Percentiles rank a stretch among this genome's conserved stretches.
Conservation (phyloP, 2,113 vertebrate species). For the Ellobius talpinus region DNA sequence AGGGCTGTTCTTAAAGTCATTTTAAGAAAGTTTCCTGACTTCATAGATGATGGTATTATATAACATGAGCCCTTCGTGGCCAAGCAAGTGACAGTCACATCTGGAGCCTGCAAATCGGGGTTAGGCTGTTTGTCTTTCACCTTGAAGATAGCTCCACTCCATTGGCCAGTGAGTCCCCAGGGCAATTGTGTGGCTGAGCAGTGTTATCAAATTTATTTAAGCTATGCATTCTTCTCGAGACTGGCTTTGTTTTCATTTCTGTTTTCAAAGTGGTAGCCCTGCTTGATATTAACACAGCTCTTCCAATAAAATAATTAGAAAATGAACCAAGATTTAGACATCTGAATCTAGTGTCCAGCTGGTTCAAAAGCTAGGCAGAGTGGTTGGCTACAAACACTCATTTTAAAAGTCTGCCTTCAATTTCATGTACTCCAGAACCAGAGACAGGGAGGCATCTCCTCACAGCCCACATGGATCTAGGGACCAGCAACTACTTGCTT, state of each 20-base stretch:
- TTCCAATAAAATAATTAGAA: neutral
- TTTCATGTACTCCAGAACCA: neutral
- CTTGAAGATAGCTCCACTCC: conserved; percentile 59
- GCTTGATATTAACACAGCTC: neutral
- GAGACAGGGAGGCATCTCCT: neutral
- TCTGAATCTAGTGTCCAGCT: conserved; percentile 27
- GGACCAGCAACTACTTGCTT: conserved; percentile 21
- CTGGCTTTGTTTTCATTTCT: neutral
- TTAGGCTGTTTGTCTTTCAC: conserved; percentile 83
- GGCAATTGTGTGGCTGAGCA: conserved; percentile 34
- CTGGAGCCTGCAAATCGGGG: conserved; percentile 87
- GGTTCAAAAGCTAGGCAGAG: neutral
- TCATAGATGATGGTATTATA: conserved; percentile 88
- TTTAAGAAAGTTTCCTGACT: conserved; percentile 91
- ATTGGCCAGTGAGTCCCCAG: neutral
- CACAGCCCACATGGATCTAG: neutral
- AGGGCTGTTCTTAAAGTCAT: conserved; percentile 91
- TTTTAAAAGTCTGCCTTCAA: neutral
- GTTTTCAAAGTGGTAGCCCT: neutral
- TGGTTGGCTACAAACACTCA: neutral
- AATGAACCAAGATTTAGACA: neutral
- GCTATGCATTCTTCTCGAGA: neutral
- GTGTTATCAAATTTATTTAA: conserved; percentile 50
- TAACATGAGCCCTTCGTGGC: conserved; percentile 83
- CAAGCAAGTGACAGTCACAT: conserved; percentile 86